Base-by-base conservation (phyloP, 2,797 vertebrate genomes). In the Sparidentex hasta region DNA sequence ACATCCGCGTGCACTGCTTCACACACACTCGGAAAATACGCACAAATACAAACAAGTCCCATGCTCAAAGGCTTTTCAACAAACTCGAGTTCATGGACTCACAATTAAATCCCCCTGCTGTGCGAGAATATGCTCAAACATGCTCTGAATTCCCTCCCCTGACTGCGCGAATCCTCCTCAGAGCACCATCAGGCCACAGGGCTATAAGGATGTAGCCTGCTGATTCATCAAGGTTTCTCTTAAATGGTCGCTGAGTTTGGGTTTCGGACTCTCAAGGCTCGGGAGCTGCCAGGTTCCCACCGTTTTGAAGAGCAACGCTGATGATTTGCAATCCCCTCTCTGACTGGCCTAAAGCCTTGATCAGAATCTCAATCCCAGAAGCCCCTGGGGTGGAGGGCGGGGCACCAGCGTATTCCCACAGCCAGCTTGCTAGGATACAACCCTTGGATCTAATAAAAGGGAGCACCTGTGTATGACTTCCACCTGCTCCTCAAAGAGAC, bases 351-450 rank as follows among this genome's bases (percentile, higher is more conserved):
- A 78, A 87, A 85, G 81, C 85, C 87, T 89, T 89, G 83, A 87
- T 93, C 90, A 93, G 88, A 87, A 86, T 87, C 87, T 85, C 87
- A 89, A 87, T 84, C 87, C 85, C 82, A 80, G 83, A 72, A 88
- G 51, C 88, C 88, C 76, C 80, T 66, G 71, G 85, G 85, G 84
- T 80, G 79, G 81, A 81, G 85, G 87, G 90, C 46, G 89, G 85
- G 83, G 87, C 78, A 61, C 54, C 59, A 2, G 65, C 41, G 82
- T 86, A 83, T 86, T 92, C 92, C 88, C 84, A 87, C 80, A 84
- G 83, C 76, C 78, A 38, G 82, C 92, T 91, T 93, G 93, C 88
- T 90, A 90, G 87, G 92, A 90, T 91, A 90, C 93, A 78, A 79
- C 66, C 38, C 80, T 74, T 80, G 79, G 87, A 84, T 86, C 82